phyloP scores from a whole-genome alignment of 2,888 invertebrate genomes.

The Antheraea assamensis region DNA sequence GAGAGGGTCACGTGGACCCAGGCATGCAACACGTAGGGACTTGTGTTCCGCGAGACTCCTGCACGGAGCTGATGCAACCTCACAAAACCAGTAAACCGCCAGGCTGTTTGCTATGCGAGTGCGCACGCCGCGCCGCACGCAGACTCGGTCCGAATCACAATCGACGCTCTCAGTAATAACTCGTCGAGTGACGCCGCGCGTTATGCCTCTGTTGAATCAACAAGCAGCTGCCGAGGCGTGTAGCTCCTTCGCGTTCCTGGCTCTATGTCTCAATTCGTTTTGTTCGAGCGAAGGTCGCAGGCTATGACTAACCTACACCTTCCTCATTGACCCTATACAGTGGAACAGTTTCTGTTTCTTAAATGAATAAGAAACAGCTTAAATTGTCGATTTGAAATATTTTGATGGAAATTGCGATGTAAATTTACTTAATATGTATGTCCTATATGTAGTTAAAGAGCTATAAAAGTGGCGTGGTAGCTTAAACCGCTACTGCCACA shows the following conservation, averaged over 20 bases:
- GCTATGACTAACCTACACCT: not conserved
- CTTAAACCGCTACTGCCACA: too few relatives aligned
- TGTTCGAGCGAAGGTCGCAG: too few relatives aligned
- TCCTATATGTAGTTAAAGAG: too few relatives aligned
- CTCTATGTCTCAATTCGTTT: too few relatives aligned
- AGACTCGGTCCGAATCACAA: slow-evolving; percentile 58
- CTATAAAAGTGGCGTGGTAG: too few relatives aligned
- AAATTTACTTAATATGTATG: too few relatives aligned
- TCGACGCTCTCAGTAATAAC: slow-evolving; percentile 60
- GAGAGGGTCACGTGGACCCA: not conserved
- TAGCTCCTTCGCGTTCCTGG: too few relatives aligned
- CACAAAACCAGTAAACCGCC: not conserved
- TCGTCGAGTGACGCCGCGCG: slow-evolving; percentile 46
- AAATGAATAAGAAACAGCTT: not conserved
- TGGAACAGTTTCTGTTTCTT: not conserved
- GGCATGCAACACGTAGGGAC: not conserved
- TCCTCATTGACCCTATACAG: not conserved
- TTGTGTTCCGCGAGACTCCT: not conserved
- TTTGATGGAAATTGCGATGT: too few relatives aligned
- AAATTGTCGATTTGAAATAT: too few relatives aligned
- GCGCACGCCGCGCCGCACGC: slow-evolving; percentile 39
- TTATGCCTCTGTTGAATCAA: slow-evolving; percentile 33
- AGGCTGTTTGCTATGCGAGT: slow-evolving; percentile 3
- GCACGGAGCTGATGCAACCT: slow-evolving; percentile 14
- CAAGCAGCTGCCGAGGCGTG: slow-evolving; percentile 47